A percentile compares a stretch with the other conserved stretches of the same genome.
These are phyloP conservation scores for Hyperopisus bebe DNA, from an alignment of 2,113 vertebrate genomes.

Conservation along the genomic window DNA sequence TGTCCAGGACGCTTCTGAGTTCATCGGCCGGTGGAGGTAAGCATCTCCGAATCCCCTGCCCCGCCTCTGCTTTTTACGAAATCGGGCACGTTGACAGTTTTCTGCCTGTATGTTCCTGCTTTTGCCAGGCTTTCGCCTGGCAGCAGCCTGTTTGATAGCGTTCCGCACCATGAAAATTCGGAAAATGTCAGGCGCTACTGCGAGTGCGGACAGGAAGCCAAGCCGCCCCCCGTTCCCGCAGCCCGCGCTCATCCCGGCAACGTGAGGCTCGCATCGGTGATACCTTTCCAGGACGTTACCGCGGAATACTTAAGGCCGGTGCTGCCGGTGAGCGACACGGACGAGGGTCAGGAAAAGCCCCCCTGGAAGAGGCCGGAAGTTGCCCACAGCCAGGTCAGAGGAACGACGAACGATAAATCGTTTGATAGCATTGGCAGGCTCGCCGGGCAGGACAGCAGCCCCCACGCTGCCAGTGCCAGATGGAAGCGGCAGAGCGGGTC, in stretches of 20 bases:
- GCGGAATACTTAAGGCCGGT: slow-evolving; percentile 63
- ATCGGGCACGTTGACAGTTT: background rate
- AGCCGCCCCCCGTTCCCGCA: slow-evolving; percentile 31
- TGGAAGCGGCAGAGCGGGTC: slow-evolving; percentile 50
- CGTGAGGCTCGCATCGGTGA: slow-evolving; percentile 55
- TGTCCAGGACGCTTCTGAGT: slow-evolving; percentile 47
- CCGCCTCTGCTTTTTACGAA: background rate
- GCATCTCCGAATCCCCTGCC: slow-evolving; percentile 16
- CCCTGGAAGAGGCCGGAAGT: background rate
- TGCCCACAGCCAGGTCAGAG: background rate
- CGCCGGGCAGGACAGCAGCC: background rate
- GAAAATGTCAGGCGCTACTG: slow-evolving; percentile 55
- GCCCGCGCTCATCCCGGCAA: slow-evolving; percentile 57
- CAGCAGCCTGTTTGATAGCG: slow-evolving; percentile 75
- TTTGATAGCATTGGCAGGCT: background rate
- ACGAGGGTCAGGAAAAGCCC: slow-evolving; percentile 29
- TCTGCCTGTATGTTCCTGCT: background rate
- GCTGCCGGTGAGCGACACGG: slow-evolving; percentile 37
- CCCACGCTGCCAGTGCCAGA: slow-evolving; percentile 30
- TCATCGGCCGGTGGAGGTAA: slow-evolving; percentile 82
- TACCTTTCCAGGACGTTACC: slow-evolving; percentile 76
- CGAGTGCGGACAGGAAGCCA: slow-evolving; percentile 49
- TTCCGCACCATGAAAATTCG: slow-evolving; percentile 40
- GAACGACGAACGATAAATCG: background rate
- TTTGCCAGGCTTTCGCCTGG: slow-evolving; percentile 70